A percentile compares a stretch with the other conserved stretches of the same genome.
These are phyloP conservation scores for Epinotia nisella DNA, from an alignment of 2,888 invertebrate species.

Conservation along the genomic window DNA sequence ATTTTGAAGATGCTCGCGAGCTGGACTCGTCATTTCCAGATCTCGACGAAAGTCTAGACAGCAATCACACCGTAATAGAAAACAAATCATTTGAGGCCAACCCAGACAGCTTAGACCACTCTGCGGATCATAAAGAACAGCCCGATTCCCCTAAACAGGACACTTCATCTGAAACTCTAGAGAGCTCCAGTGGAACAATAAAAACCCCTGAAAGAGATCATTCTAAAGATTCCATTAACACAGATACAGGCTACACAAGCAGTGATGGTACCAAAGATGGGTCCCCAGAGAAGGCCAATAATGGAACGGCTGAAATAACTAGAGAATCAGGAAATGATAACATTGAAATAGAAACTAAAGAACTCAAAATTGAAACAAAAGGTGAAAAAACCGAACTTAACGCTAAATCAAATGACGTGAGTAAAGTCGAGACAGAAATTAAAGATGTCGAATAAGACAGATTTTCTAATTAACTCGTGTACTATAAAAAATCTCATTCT, in stretches of 20 bases:
- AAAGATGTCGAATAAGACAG: constrained; percentile 31
- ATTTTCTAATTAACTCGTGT: constrained; percentile 26
- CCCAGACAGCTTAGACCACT: constrained; percentile 52
- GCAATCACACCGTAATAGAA: constrained; percentile 73
- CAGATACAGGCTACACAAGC: constrained; percentile 63
- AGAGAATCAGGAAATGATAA: not conserved
- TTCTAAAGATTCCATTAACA: constrained; percentile 63
- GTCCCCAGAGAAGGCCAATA: constrained; percentile 40
- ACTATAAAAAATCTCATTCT: constrained; percentile 42
- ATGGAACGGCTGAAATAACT: not conserved
- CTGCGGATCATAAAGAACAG: constrained; percentile 49
- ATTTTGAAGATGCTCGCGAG: constrained; percentile 48
- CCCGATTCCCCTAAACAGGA: constrained; percentile 55
- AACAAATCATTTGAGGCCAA: constrained; percentile 65
- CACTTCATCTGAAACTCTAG: constrained; percentile 54
- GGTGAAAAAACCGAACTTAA: constrained; percentile 1
- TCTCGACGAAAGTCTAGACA: constrained; percentile 71
- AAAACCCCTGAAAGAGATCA: constrained; percentile 61
- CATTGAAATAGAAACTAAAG: not conserved
- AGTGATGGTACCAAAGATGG: constrained; percentile 50
- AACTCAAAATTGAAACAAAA: constrained; percentile 6
- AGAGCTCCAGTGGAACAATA: constrained; percentile 58
- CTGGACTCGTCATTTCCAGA: constrained; percentile 65
- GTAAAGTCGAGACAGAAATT: constrained; percentile 20
- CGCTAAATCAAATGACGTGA: constrained; percentile 15